Conservation (phyloP, 2,113 vertebrate species). For the Zosterops lateralis region DNA sequence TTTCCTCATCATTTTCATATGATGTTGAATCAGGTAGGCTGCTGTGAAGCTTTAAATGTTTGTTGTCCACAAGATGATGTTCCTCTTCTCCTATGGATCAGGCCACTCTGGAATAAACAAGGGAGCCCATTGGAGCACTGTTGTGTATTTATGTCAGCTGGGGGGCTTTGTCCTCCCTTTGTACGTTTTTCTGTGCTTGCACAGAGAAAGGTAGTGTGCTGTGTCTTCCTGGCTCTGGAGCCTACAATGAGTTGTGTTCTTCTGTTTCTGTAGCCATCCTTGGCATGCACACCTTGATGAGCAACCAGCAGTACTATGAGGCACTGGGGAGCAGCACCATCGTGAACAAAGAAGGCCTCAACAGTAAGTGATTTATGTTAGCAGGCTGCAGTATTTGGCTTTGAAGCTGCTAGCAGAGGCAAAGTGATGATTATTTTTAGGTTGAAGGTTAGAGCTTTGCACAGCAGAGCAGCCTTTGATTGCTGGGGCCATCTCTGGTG, state of each 20-base stretch:
- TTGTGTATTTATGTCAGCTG: not conserved
- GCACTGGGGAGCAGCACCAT: conserved; percentile 95
- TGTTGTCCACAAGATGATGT: not conserved
- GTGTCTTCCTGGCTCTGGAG: not conserved
- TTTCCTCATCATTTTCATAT: fast-evolving
- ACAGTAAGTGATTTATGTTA: conserved; percentile 82
- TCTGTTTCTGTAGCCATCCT: conserved; percentile 84
- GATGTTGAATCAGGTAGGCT: not conserved
- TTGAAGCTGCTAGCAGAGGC: not conserved
- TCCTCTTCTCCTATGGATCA: not conserved
- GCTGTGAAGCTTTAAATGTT: not conserved
- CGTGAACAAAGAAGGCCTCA: conserved; percentile 97
- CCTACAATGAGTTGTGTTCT: not conserved
- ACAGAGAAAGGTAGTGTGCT: not conserved
- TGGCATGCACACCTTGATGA: conserved; percentile 99
- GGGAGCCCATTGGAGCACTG: not conserved
- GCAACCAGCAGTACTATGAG: conserved; percentile 98
- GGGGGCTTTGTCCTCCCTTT: not conserved
- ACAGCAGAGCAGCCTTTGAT: not conserved
- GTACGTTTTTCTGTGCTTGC: not conserved
- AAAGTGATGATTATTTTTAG: not conserved
- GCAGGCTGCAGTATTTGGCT: not conserved
- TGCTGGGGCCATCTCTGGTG: not conserved
- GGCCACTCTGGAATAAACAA: not conserved
- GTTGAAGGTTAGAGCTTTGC: not conserved